Conservation (phyloP, 2,888 invertebrate genomes). For the Hypercompe scribonia region DNA sequence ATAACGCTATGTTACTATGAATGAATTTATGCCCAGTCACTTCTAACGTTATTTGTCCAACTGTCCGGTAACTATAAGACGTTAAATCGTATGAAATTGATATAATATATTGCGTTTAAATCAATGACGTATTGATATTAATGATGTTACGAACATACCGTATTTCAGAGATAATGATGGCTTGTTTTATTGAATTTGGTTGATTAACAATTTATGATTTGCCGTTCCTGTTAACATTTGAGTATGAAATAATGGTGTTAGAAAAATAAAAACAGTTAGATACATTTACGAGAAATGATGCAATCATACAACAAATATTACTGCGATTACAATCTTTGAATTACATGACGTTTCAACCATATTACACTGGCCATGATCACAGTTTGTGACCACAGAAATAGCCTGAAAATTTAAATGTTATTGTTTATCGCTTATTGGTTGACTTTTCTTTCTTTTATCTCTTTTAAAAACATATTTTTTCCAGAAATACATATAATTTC, state of each 20-base stretch:
- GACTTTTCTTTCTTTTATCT: too few species aligned
- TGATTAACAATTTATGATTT: neutral
- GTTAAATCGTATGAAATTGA: constrained; percentile 48
- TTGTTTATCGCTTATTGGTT: neutral
- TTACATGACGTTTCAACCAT: neutral
- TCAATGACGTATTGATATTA: constrained; percentile 38
- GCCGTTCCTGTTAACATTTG: too few species aligned
- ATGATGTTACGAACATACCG: neutral
- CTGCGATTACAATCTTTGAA: too few species aligned
- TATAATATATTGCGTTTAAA: constrained; percentile 27
- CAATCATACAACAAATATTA: too few species aligned
- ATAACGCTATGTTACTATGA: constrained; percentile 20
- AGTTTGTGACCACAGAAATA: neutral
- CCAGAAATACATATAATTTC: too few species aligned
- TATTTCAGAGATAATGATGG: neutral
- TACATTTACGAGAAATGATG: too few species aligned
- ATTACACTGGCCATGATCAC: neutral
- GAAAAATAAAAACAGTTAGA: neutral
- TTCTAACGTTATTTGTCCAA: constrained; percentile 30
- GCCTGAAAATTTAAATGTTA: neutral
- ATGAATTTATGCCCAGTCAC: constrained; percentile 42
- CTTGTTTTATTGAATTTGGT: neutral
- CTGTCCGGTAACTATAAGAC: constrained; percentile 34
- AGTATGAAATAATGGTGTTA: too few species aligned
- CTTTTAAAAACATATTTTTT: too few species aligned